Percentiles rank a stretch among this genome's conserved stretches.
Conservation (phyloP, 2,113 vertebrate species). For the Archilochus colubris region DNA sequence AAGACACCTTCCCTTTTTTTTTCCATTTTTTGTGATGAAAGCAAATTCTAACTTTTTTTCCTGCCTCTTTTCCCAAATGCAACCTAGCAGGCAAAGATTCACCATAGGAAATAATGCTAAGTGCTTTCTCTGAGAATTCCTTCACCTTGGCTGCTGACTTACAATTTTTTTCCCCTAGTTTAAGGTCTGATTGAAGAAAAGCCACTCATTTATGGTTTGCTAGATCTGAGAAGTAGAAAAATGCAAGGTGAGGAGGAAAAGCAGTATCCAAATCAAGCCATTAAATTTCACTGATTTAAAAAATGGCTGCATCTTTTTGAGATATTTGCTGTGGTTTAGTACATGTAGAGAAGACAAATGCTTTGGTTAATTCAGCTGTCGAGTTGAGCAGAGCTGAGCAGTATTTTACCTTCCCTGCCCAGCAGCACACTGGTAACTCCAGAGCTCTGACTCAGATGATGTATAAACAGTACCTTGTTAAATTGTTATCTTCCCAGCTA, state of each 20-base stretch:
- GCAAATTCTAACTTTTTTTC: background rate
- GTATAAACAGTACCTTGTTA: background rate
- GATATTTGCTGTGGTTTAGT: background rate
- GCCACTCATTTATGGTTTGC: background rate
- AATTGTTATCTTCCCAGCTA: background rate
- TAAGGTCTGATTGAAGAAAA: background rate
- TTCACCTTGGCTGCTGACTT: background rate
- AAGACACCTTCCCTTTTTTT: background rate
- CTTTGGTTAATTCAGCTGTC: background rate
- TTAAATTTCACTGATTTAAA: background rate
- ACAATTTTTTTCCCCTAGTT: background rate
- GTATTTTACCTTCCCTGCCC: background rate
- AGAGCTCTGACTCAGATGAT: background rate
- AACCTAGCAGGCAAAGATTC: background rate
- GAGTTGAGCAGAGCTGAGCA: background rate
- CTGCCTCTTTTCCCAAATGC: background rate
- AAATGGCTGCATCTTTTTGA: background rate
- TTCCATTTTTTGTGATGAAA: background rate
- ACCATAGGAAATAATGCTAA: background rate
- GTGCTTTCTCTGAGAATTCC: background rate
- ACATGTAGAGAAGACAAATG: background rate
- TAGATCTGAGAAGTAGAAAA: background rate
- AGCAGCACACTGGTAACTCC: background rate
- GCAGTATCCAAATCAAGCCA: background rate
- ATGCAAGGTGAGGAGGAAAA: background rate